Evolutionary conservation across 2,797 vertebrate genomes (phyloP).

Genomic region (Lepilemur ruficaudatus): DNA sequence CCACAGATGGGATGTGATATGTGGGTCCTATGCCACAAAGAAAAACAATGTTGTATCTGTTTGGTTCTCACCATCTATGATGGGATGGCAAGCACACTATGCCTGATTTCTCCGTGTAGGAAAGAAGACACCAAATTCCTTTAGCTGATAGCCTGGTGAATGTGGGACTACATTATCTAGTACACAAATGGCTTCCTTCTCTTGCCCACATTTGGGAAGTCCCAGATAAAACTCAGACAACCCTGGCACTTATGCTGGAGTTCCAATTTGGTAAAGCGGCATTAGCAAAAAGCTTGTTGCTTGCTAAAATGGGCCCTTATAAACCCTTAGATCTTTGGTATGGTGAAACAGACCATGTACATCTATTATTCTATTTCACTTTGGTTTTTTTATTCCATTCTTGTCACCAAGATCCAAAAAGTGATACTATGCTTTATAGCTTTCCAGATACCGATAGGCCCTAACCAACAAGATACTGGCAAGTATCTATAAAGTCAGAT

Average conservation of each 20-base stretch:
- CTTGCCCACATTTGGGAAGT: neutral
- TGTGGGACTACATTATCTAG: neutral
- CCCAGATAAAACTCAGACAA: conserved; percentile 27
- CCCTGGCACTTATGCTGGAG: neutral
- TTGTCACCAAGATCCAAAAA: conserved; percentile 39
- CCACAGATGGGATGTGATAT: neutral
- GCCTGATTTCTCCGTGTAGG: neutral
- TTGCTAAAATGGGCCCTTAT: conserved; percentile 18
- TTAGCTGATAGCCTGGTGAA: neutral
- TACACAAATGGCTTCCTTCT: conserved; percentile 22
- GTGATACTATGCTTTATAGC: neutral
- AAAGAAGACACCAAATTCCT: neutral
- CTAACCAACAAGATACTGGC: neutral
- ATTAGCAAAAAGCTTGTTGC: conserved; percentile 49
- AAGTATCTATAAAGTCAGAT: conserved; percentile 39
- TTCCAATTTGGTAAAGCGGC: conserved; percentile 29
- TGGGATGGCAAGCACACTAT: neutral
- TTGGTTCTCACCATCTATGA: neutral
- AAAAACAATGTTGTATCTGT: neutral
- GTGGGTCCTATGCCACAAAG: neutral
- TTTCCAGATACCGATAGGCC: neutral
- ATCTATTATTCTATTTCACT: conserved; percentile 21
- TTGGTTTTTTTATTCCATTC: neutral
- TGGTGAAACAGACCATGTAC: neutral
- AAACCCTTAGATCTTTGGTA: conserved; percentile 24